Evolutionary conservation across 2,113 vertebrate genomes (phyloP), one percentile per base, ranked within the genome.

Genomic region (pig (Sus scrofa)): DNA sequence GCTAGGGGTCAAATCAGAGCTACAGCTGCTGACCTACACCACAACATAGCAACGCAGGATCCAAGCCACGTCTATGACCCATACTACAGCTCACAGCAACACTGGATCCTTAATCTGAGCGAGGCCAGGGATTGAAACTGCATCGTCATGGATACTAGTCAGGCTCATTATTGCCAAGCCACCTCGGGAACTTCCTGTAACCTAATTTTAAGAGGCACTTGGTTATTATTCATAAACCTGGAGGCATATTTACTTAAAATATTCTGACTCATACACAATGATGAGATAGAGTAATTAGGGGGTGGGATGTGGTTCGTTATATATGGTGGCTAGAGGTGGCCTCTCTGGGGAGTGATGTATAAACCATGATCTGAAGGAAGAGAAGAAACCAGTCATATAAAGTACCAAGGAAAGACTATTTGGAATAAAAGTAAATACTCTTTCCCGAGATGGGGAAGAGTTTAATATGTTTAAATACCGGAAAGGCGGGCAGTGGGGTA

Each of bases 161-260:
- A 44, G 8, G 44, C 44, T 44, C 44, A 44, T 44, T 44, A 44
- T 44, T 8, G 8, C 44, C 8, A 8, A 44, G 44, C 44, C 44
- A 44, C 44, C 44, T 44, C 8, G 44, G 44, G 8, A 44, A 44
- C 44, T 44, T 8, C 44, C 39, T 63, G 13, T 63, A 81, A 44
- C 13, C 37, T 84, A 19, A 84, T 83, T 88, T 84, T 62, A 86
- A 68, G 39, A 91, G 20, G 8, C 91, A 19, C 32, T 91, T 39
- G 37, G 44, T 44, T 44, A 82, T 71, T 78, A 16, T 73, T 79
- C 20, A 27, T 39, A 60, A 79, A 24, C 67, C 65, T 90, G 56
- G 56, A 63, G 22, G 3, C 77, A 78, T 65, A 88, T 34, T 70
- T 90, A 82, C 62, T 86, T 95, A 91, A 88, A 44, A 44, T 58